Percentiles rank a stretch among this genome's conserved stretches.
phyloP scores from a whole-genome alignment of 2,888 invertebrate species.

The Brachyopa scutellaris region DNA sequence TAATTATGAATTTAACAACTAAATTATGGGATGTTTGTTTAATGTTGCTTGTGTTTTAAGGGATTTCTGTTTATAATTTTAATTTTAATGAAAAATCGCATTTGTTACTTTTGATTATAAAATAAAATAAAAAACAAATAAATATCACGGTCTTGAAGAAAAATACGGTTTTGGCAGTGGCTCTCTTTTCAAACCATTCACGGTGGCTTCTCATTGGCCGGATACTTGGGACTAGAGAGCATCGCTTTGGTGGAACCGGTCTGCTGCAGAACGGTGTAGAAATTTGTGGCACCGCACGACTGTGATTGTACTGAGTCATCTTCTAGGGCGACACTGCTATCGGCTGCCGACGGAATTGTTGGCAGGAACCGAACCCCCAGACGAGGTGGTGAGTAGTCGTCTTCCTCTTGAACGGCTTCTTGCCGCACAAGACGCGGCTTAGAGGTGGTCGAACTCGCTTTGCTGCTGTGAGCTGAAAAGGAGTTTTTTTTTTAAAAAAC shows the following conservation, averaged over 20 bases:
- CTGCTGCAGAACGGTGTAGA: conserved; percentile 75
- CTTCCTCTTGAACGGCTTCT: conserved; percentile 90
- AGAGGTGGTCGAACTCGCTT: conserved; percentile 76
- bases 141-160: conserved; percentile 66
- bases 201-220: conserved; percentile 78
- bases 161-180: not conserved
- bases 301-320: conserved; percentile 82
- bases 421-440: conserved; percentile 92
- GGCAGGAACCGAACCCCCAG: conserved; percentile 86
- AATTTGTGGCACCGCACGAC: conserved; percentile 71
- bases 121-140: conserved; percentile 24
- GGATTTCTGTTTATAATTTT: conserved; percentile 29
- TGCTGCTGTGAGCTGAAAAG: conserved; percentile 79
- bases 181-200: conserved; percentile 71
- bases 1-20: conserved; percentile 61
- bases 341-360: conserved; percentile 89
- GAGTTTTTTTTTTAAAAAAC: not conserved
- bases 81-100: conserved; percentile 19
- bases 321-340: conserved; percentile 87
- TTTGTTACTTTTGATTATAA: conserved; percentile 4
- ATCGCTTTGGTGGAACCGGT: conserved; percentile 74
- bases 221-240: conserved; percentile 76
- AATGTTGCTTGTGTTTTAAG: conserved; percentile 7
- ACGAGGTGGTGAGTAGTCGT: conserved; percentile 82
- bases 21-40: conserved; percentile 52